These are phyloP conservation scores for Myiothlypis coronata DNA, from an alignment of 2,797 vertebrate genomes.

Conservation along the genomic window DNA sequence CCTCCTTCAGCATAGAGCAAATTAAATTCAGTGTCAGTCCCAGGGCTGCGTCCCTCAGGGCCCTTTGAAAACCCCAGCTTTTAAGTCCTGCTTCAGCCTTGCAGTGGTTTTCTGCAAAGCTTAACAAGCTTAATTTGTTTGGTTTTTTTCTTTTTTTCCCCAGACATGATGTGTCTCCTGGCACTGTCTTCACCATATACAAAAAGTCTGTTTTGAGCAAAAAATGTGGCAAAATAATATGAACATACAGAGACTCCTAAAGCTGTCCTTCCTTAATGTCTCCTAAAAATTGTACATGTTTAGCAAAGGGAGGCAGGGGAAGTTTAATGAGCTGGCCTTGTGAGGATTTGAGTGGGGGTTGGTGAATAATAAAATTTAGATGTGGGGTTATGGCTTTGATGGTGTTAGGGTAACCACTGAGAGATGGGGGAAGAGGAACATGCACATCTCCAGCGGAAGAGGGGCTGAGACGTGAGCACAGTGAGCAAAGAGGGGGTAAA, in stretches of 20 bases:
- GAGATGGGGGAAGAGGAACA: not conserved
- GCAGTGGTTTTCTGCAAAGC: not conserved
- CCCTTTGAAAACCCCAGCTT: constrained; percentile 18
- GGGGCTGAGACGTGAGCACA: not conserved
- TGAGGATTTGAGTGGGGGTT: not conserved
- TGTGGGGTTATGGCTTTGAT: not conserved
- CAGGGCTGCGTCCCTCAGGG: not conserved
- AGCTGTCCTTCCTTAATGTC: not conserved
- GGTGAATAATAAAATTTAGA: not conserved
- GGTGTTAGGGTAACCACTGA: not conserved
- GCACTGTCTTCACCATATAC: not conserved
- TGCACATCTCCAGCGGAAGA: not conserved
- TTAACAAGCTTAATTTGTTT: constrained; percentile 32
- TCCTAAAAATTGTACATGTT: not conserved
- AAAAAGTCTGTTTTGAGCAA: not conserved
- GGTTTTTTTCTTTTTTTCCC: not conserved
- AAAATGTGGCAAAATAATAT: not conserved
- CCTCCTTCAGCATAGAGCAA: not conserved
- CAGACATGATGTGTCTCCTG: not conserved
- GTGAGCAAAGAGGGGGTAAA: not conserved
- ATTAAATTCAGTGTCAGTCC: constrained; percentile 35
- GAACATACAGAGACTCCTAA: not conserved
- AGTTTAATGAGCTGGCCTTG: not conserved
- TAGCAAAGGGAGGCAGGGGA: not conserved
- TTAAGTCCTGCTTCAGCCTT: constrained; percentile 9